These are phyloP conservation scores for Candoia aspera DNA, from an alignment of 2,113 vertebrate species.

Conservation along the genomic window DNA sequence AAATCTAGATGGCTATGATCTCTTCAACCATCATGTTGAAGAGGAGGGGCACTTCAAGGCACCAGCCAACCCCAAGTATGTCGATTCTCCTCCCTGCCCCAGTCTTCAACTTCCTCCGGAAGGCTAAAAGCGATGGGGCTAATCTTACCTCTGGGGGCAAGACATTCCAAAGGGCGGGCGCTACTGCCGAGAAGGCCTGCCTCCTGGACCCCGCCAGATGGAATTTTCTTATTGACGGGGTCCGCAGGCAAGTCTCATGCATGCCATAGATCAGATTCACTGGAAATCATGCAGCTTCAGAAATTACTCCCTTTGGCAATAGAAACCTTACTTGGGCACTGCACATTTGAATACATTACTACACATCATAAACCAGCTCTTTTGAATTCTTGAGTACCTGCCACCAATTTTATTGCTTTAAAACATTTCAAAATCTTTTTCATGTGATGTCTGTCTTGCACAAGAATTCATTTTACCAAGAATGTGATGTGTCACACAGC, in stretches of 20 bases:
- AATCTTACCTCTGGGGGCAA: too few relatives aligned
- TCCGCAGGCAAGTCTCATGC: background rate
- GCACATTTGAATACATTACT: background rate
- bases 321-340: slow-evolving; percentile 12
- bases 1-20: too few relatives aligned
- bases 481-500: background rate
- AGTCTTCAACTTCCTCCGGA: too few relatives aligned
- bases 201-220: too few relatives aligned
- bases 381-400: background rate
- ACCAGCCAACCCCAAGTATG: too few relatives aligned
- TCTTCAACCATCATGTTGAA: too few relatives aligned
- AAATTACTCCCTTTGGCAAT: background rate
- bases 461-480: background rate
- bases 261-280: background rate
- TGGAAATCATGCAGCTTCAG: background rate
- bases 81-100: too few relatives aligned
- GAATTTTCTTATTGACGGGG: too few relatives aligned
- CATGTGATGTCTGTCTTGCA: background rate
- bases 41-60: too few relatives aligned
- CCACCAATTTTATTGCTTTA: background rate
- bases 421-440: background rate
- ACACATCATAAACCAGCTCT: background rate
- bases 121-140: too few relatives aligned
- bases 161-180: too few relatives aligned
- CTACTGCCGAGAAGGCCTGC: too few relatives aligned